Conservation (phyloP, 2,888 invertebrate species). For the Lucinisca nassula region DNA sequence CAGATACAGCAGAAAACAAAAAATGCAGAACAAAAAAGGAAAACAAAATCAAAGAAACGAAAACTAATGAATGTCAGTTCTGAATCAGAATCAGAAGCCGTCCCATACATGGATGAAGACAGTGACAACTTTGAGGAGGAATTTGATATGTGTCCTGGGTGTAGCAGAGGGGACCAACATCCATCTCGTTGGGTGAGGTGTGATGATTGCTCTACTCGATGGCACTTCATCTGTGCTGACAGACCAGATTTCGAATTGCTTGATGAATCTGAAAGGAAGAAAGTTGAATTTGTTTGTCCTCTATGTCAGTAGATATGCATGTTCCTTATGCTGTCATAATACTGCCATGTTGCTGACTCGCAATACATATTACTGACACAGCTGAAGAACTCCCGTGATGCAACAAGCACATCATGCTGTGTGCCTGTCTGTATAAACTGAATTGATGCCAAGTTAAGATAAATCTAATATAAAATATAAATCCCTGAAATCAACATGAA, state of each 20-base stretch:
- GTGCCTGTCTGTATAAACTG: background rate
- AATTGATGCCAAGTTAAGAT: background rate
- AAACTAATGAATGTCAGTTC: background rate
- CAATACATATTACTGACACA: background rate
- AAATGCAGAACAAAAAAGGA: background rate
- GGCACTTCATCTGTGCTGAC: slow-evolving; percentile 9
- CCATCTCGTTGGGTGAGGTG: background rate
- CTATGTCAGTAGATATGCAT: background rate
- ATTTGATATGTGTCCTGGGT: slow-evolving; percentile 13
- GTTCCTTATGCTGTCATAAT: background rate
- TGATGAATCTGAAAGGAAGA: slow-evolving; percentile 8
- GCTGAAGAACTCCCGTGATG: background rate
- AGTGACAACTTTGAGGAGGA: background rate
- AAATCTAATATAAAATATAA: background rate
- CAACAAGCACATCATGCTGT: background rate
- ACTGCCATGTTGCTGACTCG: background rate
- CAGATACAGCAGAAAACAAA: background rate
- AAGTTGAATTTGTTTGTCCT: background rate
- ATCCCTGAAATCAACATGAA: background rate
- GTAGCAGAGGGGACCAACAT: slow-evolving; percentile 11
- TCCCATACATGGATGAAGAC: background rate
- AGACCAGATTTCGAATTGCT: background rate
- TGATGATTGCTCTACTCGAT: background rate
- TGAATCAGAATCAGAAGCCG: background rate
- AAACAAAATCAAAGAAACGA: background rate